Conservation (phyloP, 2,113 vertebrate species). For the Pseudonaja textilis region DNA sequence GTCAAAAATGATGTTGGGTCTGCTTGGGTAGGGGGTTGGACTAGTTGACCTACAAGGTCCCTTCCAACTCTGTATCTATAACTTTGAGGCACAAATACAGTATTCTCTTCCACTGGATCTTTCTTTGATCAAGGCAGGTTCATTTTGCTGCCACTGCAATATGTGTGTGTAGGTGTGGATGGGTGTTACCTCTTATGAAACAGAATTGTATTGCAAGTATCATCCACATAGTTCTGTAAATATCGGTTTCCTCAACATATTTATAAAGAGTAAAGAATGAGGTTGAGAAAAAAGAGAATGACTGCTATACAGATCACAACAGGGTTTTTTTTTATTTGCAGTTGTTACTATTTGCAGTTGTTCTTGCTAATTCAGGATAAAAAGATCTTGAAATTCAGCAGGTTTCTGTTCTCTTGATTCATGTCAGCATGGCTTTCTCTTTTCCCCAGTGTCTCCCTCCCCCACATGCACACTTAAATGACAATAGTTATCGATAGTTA, state of each 20-base stretch:
- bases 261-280: neutral
- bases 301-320: neutral
- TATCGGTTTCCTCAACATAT: accelerated
- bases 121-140: neutral
- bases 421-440: neutral
- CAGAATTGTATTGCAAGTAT: accelerated
- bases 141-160: conserved; percentile 8
- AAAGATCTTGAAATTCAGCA: neutral
- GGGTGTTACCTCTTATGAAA: neutral
- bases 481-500: neutral
- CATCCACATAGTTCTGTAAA: neutral
- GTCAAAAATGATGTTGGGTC: too few species aligned
- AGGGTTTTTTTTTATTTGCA: neutral
- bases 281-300: neutral
- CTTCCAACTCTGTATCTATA: too few species aligned
- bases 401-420: neutral
- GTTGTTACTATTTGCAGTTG: neutral
- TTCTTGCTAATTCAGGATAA: neutral
- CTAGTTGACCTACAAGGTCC: too few species aligned
- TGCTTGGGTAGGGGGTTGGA: too few species aligned
- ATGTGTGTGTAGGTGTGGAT: neutral
- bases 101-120: neutral
- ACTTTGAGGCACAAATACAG: neutral
- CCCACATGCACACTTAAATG: neutral
- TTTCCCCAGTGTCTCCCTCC: neutral